Evolutionary conservation across 2,113 vertebrate species (phyloP).

Genomic region (Nansenia antarctica): DNA sequence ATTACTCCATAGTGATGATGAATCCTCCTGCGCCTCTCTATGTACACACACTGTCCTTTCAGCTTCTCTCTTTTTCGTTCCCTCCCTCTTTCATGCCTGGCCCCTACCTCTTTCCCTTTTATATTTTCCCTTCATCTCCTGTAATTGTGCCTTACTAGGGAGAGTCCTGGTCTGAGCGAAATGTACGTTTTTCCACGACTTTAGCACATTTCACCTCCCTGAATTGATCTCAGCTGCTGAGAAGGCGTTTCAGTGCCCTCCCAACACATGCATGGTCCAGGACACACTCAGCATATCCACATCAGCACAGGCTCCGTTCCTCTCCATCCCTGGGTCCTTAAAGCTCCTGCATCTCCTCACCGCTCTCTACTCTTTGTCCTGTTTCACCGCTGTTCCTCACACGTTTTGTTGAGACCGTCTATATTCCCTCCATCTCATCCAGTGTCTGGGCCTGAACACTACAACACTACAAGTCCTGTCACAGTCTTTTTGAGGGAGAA

Average conservation of each 20-base stretch:
- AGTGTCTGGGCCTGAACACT: background rate
- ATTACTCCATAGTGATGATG: constrained; percentile 65
- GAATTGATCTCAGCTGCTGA: background rate
- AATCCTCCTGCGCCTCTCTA: constrained; percentile 8
- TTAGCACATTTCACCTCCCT: constrained; percentile 2
- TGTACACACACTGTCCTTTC: background rate
- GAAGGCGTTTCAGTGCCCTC: background rate
- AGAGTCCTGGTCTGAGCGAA: background rate
- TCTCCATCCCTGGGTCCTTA: background rate
- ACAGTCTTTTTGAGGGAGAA: background rate
- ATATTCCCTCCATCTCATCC: background rate
- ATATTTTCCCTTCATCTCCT: background rate
- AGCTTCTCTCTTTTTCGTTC: constrained; percentile 12
- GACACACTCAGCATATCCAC: background rate
- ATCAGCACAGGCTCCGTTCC: background rate
- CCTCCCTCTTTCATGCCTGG: constrained; percentile 14
- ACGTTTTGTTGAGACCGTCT: background rate
- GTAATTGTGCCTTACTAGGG: background rate
- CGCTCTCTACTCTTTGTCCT: background rate
- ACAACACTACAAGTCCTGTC: background rate
- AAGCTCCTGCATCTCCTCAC: background rate
- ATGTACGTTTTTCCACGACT: background rate
- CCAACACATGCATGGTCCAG: background rate
- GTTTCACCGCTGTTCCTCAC: background rate
- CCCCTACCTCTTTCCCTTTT: background rate